Base-by-base conservation (phyloP, 2,888 invertebrate species). In the Ditula angustiorana region DNA sequence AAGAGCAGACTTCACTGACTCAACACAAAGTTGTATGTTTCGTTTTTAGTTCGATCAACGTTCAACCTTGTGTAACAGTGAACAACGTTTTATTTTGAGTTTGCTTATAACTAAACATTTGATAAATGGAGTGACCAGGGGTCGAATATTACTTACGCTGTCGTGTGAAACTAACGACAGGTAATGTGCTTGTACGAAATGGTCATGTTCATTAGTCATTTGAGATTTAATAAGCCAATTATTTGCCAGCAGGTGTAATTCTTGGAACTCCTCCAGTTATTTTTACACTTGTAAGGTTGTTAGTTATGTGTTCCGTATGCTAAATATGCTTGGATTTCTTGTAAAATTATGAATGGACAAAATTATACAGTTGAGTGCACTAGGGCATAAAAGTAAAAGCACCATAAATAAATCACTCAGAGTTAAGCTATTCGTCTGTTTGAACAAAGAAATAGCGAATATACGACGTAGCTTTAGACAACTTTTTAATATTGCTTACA, bases 51-150 rank as follows among this genome's bases (percentile, higher is more conserved):
- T 41, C 2, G 10, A 19, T 41, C 41, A 7, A 41, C 16, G 2
- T 41, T 19, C 19, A 19, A 41, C 41, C 41, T 41, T 41, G 19
- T 41, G 19, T 2, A 2, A 3, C 10, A 8, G 3, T 19, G 7
- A 10, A 19, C 19, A 41, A 10, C 10, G 16, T 41, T 19, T 8
- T 10, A 41, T 10, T 19, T 30, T 10, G 10, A 13, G 35, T 16
- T 16, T 10, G 19, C 52, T 53, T 26, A 58, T 69, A 69, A 65
- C 64, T 66, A 68, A 63, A 69, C 72, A 61, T 66, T 72, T 75
- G 74, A 78, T 71, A 76, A 74, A 78, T 77, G 61, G 71, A 61
- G 64, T 66, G 66, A 65, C 58, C 71, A 69, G 69, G 73, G 73
- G 71, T 73, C 65, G 67, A 21, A 21, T 16, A 21, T 41, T 41